phyloP scores from a whole-genome alignment of 2,888 invertebrate genomes.

The Hydriomena furcata region DNA sequence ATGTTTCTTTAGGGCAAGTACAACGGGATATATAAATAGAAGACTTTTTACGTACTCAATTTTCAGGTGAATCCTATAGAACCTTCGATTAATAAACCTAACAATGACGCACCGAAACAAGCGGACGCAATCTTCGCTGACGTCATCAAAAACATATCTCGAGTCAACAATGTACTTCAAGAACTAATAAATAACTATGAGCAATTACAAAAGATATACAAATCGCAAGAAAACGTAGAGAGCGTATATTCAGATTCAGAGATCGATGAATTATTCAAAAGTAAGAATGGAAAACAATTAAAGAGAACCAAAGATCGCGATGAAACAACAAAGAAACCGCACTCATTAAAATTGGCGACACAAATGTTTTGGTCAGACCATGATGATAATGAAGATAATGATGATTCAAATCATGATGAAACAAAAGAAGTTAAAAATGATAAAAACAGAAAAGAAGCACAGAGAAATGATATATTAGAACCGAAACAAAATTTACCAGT shows the following conservation, averaged over 20 bases:
- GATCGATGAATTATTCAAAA: slow-evolving; percentile 36
- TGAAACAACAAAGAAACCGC: neutral
- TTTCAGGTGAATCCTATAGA: neutral
- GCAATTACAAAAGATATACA: slow-evolving; percentile 51
- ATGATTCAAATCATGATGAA: neutral
- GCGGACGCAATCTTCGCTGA: slow-evolving; percentile 46
- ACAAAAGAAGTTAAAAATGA: slow-evolving; percentile 14
- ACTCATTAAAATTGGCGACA: slow-evolving; percentile 36
- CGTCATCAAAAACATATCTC: slow-evolving; percentile 61
- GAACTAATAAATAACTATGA: slow-evolving; percentile 60
- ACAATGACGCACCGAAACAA: slow-evolving; percentile 7
- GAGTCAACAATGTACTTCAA: slow-evolving; percentile 56
- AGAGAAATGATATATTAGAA: neutral
- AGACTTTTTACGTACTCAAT: too few species aligned
- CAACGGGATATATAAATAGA: too few species aligned
- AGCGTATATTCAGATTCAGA: slow-evolving; percentile 39
- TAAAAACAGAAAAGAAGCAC: neutral
- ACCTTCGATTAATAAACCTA: slow-evolving; percentile 7
- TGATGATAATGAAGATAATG: slow-evolving; percentile 21
- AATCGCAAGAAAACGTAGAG: slow-evolving; percentile 42
- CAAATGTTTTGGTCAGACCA: slow-evolving; percentile 42
- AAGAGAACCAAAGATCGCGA: neutral
- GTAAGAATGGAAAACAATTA: slow-evolving; percentile 4
- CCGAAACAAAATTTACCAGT: neutral
- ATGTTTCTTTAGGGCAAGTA: too few species aligned